Evolutionary conservation across 2,113 vertebrate genomes (phyloP).

Genomic region (Leptosomus discolor): DNA sequence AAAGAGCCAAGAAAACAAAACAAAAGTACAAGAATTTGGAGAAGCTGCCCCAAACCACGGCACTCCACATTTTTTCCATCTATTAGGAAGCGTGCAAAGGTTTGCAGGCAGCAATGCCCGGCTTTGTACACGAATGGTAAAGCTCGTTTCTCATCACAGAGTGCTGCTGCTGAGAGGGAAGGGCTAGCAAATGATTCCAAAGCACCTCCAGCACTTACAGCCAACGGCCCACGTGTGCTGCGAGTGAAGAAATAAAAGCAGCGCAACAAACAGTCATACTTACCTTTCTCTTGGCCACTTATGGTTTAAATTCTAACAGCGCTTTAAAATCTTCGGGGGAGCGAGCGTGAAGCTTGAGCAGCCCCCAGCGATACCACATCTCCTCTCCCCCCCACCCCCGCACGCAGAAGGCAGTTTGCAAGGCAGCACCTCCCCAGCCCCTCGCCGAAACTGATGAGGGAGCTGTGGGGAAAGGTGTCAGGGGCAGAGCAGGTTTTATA

Average conservation of each 20-base stretch:
- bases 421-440: neutral
- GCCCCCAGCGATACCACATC: too few species aligned
- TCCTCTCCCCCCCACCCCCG: neutral
- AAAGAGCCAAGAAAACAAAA: neutral
- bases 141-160: neutral
- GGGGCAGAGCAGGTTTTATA: neutral
- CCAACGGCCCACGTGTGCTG: accelerated
- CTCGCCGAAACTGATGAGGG: accelerated
- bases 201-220: neutral
- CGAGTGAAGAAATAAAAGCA: neutral
- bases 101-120: neutral
- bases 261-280: neutral
- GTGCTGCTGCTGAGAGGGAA: neutral
- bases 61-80: accelerated
- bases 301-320: neutral
- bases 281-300: neutral
- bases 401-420: neutral
- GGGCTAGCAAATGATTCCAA: neutral
- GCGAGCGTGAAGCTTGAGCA: neutral
- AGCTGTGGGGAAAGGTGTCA: neutral
- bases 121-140: neutral
- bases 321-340: neutral
- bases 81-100: neutral
- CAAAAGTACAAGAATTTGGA: neutral
- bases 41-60: neutral